A percentile compares a stretch with the other conserved stretches of the same genome.
These are phyloP conservation scores for Kudoa iwatai DNA, from an alignment of 30 jellyfish, hydroid and myxozoan genomes.

Conservation along the genomic window DNA sequence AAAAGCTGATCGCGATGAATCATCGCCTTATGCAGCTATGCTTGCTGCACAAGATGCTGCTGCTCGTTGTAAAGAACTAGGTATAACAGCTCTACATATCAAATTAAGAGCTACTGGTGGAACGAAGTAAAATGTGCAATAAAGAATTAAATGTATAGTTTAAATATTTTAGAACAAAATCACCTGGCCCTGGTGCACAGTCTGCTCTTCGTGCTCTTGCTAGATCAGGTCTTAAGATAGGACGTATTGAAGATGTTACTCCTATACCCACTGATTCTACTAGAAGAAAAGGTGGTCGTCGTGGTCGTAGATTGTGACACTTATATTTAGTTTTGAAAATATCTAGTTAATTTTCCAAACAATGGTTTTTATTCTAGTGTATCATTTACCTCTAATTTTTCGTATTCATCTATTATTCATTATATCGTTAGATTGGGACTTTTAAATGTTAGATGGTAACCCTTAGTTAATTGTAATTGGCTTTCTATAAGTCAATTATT, in stretches of 20 bases:
- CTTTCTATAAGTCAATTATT: no score
- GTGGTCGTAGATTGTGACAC: constrained; percentile 94
- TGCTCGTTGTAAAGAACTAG: constrained; percentile 85
- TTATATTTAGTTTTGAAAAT: no score
- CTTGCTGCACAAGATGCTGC: constrained; percentile 99
- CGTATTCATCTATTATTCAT: no score
- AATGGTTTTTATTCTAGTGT: no score
- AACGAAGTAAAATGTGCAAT: constrained; percentile 6
- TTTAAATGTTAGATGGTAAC: no score
- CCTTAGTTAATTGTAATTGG: no score
- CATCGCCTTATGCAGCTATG: constrained; percentile 99
- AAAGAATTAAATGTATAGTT: background rate
- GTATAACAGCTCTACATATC: constrained; percentile 90
- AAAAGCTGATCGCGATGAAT: constrained; percentile 92
- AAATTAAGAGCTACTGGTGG: constrained; percentile 98
- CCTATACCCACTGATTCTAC: constrained; percentile 98
- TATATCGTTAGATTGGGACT: no score
- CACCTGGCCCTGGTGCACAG: constrained; percentile 99
- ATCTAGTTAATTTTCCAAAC: no score
- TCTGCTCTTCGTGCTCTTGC: constrained; percentile 98
- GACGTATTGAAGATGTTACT: constrained; percentile 97
- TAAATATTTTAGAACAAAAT: constrained; percentile 15
- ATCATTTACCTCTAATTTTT: no score
- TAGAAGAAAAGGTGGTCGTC: constrained; percentile 99
- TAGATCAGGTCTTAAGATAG: constrained; percentile 91